Conservation (phyloP, 2,113 vertebrate genomes). For the Aegithalos caudatus region DNA sequence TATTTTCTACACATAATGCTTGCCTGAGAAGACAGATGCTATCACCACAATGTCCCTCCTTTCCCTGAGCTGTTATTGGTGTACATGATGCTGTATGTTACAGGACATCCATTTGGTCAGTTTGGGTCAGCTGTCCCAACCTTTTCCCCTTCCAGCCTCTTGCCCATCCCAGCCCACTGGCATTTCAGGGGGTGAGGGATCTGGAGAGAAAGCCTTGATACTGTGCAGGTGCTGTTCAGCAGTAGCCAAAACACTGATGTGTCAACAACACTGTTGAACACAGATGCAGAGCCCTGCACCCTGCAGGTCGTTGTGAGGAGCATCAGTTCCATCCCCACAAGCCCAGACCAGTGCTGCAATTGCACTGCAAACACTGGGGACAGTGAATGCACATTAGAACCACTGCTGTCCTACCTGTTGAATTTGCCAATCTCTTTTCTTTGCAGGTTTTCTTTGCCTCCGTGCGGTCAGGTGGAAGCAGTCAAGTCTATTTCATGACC, state of each 20-base stretch:
- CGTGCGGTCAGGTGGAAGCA: slow-evolving; percentile 95
- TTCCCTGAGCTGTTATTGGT: background rate
- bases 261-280: accelerated
- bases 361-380: background rate
- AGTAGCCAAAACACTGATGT: background rate
- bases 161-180: background rate
- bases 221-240: background rate
- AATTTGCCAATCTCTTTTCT: background rate
- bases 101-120: background rate
- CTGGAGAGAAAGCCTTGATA: background rate
- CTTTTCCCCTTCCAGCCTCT: background rate
- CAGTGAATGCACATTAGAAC: background rate
- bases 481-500: slow-evolving; percentile 99
- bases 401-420: background rate
- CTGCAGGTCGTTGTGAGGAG: accelerated
- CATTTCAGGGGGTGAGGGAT: background rate
- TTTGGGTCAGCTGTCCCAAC: background rate
- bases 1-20: accelerated
- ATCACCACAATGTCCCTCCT: background rate
- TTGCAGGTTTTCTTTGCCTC: slow-evolving; percentile 96
- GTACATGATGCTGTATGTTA: background rate
- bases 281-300: background rate
- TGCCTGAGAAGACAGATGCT: background rate
- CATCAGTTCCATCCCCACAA: background rate
- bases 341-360: background rate